Base-by-base conservation (phyloP, 2,113 vertebrate species). In the Romanogobio albipinnatus region DNA sequence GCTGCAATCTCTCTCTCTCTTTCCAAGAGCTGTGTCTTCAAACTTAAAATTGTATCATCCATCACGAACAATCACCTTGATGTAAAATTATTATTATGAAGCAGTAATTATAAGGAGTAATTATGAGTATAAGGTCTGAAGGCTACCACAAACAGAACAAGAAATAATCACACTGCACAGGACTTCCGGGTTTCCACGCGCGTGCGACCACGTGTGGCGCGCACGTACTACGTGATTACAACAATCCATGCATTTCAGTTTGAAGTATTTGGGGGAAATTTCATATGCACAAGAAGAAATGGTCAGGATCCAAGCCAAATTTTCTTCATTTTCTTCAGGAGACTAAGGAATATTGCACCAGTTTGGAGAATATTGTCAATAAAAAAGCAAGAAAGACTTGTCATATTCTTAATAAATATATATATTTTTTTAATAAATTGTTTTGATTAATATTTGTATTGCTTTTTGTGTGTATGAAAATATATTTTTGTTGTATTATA, bases 1-100 rank as follows among this genome's bases (percentile, higher is more conserved):
- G 77, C 66, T 19, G 59, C 85, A 3, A 95, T 83, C 86, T 95
- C 94, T 14, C 64, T 85, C 26, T 95, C 95, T 87, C 86, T 93
- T 68, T 93, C 89, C 58, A 86, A 11, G 2, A 95, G 92, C 80
- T 90, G 87, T 15, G 86, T 84, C 82, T 92, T 94, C 76, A 95
- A 62, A 14, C 22, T 29, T 73, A 76, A 59, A 66, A 91, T 36
- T 39, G 94, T 92, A 3, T 94, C 47, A 1, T 88, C 85, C 93
- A 94, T 94, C 8, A 3, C 68, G 24, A 81, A 78, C 22, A 13
- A 1, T 8, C 15, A 47, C 5, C 8, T 26, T 6, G 11, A 70
- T 22, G 24, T 36, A 5, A n/a, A n/a, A 4, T 19, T 82, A 15
- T n/a, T 49, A 14, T 61, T 15, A 82, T 7, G 15, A 36, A 53